Evolutionary conservation across 2,797 vertebrate genomes (phyloP), one percentile per base, ranked within the genome.

Genomic region (Gambelia wislizenii): DNA sequence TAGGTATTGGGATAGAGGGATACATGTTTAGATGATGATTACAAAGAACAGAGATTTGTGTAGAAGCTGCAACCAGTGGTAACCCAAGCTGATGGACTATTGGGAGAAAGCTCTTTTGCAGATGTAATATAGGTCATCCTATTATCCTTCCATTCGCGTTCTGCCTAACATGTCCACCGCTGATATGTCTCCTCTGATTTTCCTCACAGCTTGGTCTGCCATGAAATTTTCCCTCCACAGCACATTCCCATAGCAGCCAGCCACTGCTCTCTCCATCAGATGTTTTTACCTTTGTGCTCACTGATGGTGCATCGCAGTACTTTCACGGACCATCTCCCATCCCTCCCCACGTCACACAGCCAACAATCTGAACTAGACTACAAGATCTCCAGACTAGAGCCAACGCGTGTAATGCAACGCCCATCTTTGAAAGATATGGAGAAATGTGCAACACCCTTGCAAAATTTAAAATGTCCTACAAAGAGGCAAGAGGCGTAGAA

Each of bases 131-230:
- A 52, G 54, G 54, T 87, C 86, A 80, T 67, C 64, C 20, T 42
- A 82, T 92, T 86, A 84, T 67, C 64, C 33, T 80, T 18, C 47
- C 25, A 2, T 47, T 59, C 49, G 13, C 30, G 39, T 13, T 54
- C 64, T 80, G 0, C 0, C n/a, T 64, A 52, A 6, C 56, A 18
- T 22, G 18, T 59, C 20, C 59, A n/a, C 8, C 27, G 30, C 39
- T 7, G 59, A 16, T n/a, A 8, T 20, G 27, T 25, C 49, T 52
- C 9, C 70, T 77, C 69, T 47, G 22, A 83, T 77, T 52, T 69
- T 42, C 80, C 39, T 30, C 44, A 4, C 0, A 7, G 27, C 72
- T 83, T 64, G 64, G 14, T 69, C 52, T 56, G 27, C 79, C 54
- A 8, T 70, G 74, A 52, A 67, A 74, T 25, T 56, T 42, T 12